Evolutionary conservation across 2,113 vertebrate genomes (phyloP), one percentile per base, ranked within the genome.

Genomic region (Prinia subflava): DNA sequence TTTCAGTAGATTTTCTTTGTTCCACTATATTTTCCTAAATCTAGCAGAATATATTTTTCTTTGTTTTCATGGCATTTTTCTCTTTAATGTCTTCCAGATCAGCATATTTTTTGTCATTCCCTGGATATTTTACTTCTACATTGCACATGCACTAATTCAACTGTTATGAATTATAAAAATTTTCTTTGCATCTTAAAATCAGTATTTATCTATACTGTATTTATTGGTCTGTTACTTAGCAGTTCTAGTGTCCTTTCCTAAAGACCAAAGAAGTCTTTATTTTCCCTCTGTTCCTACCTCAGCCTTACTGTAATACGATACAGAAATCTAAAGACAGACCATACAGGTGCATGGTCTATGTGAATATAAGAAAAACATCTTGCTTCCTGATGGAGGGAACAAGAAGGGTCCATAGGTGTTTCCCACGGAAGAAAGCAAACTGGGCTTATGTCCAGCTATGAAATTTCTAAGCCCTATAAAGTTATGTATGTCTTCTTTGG

Each of bases 321-420:
- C 11, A 70, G n/a, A 79, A 74, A 57, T 88, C 62, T 53, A 46
- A 92, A 39, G 9, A 39, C 39, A 39, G 39, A 39, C 39, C 39
- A 39, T 39, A 39, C 39, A 39, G 2, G 5, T 37, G 52, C 2
- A 1, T 41, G 14, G 2, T 78, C 11, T 4, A 3, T 14, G 7
- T 14, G 35, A 79, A 30, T 44, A 13, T 31, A 78, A 82, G 39
- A 59, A 18, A 68, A 18, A 68, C 82, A n/a, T 7, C 18, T 44
- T 82, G 3, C 16, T 63, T 71, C 10, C 13, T 44, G 21, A 31
- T 44, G 2, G 20, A 44, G 4, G 21, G 17, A 87, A 47, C 4
- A 53, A 46, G 35, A 74, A 50, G 4, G 1, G 2, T 67, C 9
- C 2, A 13, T 7, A 27, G 7, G 4, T 4, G 78, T 89, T 87